Evolutionary conservation across 2,888 invertebrate species (phyloP), one percentile per base, ranked within the genome.

Genomic region (Cryptocephalus primarius): DNA sequence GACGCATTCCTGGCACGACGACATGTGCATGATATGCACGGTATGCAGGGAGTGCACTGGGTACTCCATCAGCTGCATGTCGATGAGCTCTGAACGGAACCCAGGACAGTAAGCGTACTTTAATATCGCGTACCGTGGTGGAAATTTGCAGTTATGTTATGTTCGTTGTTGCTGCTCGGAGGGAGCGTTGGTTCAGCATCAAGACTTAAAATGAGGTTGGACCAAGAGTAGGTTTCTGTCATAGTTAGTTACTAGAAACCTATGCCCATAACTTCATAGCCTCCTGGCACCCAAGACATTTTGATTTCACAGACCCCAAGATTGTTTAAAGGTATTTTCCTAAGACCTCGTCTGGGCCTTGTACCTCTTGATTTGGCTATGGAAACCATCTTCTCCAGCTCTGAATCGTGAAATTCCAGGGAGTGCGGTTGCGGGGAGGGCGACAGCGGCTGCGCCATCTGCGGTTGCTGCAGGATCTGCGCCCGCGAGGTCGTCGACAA

Each of bases 351-450:
- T n/a, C n/a, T n/a, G n/a, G n/a, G n/a, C n/a, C n/a, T n/a, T n/a
- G n/a, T n/a, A n/a, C 22, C 22, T 2, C 22, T 4, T 2, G 22
- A 22, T 6, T 22, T 22, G 22, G 3, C 22, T 6, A 4, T 4
- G 6, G 2, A 22, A 22, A 22, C 6, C 6, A 6, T 22, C 6
- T 22, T 22, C 2, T 22, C 6, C 6, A 22, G 3, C 22, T 22
- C n/a, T 22, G 22, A 22, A 22, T 6, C 22, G 6, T 6, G 22
- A 22, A 12, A 46, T 63, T 63, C 33, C 57, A 93, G 92, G 62
- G 85, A 86, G 60, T 96, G 95, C 70, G 92, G 93, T 1, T 96
- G 95, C 73, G 95, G 95, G 2, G 87, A 89, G 65, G 96, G 95
- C 1, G 94, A 95, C 66, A 87, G 92, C 45, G 95, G 95, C 0